Evolutionary conservation across 2,888 invertebrate species (phyloP).

Genomic region (Caenorhabditis uteleia): DNA sequence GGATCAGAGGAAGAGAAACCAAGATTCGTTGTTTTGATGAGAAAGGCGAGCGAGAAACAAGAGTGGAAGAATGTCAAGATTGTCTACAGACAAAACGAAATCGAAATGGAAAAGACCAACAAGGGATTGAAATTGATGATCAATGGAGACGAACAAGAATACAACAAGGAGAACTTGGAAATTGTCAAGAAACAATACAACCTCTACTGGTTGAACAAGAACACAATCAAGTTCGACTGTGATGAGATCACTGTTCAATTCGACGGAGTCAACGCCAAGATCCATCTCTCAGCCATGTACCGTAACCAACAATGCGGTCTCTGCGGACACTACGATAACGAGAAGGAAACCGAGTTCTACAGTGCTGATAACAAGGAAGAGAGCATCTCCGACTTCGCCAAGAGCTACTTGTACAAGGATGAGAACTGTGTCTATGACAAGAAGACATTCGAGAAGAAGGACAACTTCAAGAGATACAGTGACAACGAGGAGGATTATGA

Average conservation of each 20-base stretch:
- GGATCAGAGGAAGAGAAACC: conserved; percentile 56
- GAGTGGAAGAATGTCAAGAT: conserved; percentile 61
- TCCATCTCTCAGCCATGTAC: conserved; percentile 56
- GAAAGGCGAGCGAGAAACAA: conserved; percentile 52
- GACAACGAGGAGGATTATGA: conserved; percentile 29
- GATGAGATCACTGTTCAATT: conserved; percentile 49
- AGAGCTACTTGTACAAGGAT: conserved; percentile 55
- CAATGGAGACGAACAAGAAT: conserved; percentile 41
- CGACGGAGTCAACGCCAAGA: conserved; percentile 56
- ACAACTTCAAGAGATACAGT: conserved; percentile 39
- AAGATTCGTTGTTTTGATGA: conserved; percentile 70
- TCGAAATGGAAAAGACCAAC: conserved; percentile 15
- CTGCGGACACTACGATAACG: conserved; percentile 67
- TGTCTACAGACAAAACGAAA: conserved; percentile 43
- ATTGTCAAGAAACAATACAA: conserved; percentile 37
- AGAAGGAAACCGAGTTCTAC: conserved; percentile 31
- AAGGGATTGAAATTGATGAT: conserved; percentile 6
- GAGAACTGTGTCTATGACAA: conserved; percentile 41
- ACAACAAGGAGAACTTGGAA: background rate
- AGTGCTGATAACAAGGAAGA: conserved; percentile 25
- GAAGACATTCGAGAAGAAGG: conserved; percentile 36
- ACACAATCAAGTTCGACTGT: conserved; percentile 33
- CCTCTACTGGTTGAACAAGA: conserved; percentile 28
- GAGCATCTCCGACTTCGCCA: conserved; percentile 55
- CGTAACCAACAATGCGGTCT: conserved; percentile 66